These are phyloP conservation scores for Theristicus caerulescens DNA, from an alignment of 2,113 vertebrate genomes.

Conservation along the genomic window DNA sequence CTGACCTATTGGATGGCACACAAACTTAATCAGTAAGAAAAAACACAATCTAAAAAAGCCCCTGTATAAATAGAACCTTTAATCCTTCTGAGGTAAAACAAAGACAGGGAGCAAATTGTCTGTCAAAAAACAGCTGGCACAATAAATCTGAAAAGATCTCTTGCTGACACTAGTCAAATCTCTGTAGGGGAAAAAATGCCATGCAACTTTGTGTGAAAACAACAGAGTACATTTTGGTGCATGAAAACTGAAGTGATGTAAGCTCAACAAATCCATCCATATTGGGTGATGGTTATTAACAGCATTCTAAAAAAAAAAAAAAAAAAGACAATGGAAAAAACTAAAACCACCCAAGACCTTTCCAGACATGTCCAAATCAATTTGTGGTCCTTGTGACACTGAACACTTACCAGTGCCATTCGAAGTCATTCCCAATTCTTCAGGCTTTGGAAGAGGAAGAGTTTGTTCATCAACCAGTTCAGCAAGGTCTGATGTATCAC, in stretches of 20 bases:
- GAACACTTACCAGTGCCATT: not conserved
- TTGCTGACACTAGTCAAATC: not conserved
- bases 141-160: not conserved
- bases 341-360: not conserved
- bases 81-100: constrained; percentile 4
- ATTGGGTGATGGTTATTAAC: not conserved
- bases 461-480: not conserved
- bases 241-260: not conserved
- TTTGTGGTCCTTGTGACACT: not conserved
- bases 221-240: not conserved
- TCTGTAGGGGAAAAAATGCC: not conserved
- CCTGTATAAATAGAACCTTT: not conserved
- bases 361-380: not conserved
- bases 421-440: not conserved
- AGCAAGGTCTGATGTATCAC: not conserved
- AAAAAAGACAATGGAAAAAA: not conserved
- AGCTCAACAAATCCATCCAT: not conserved
- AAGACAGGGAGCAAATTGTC: not conserved
- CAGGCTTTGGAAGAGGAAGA: not conserved
- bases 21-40: not conserved
- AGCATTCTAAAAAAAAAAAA: not conserved
- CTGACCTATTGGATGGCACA: not conserved
- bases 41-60: not conserved
- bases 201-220: not conserved
- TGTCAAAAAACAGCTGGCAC: not conserved